These are phyloP conservation scores for Oenanthe oenanthe DNA, from an alignment of 2,113 vertebrate genomes.

Conservation along the genomic window DNA sequence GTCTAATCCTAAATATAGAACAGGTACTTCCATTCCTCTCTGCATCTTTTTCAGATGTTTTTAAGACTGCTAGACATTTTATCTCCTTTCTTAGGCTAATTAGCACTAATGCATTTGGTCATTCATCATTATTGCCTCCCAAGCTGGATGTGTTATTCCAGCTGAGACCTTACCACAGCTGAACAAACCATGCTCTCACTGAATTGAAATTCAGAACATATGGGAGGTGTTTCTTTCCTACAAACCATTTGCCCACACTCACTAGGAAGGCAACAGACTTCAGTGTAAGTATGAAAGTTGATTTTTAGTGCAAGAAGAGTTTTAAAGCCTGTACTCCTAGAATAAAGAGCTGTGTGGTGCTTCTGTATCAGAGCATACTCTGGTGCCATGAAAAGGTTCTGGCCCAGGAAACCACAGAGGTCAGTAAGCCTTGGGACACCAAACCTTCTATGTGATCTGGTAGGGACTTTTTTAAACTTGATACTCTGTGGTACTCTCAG, in stretches of 20 bases:
- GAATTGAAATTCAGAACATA: not conserved
- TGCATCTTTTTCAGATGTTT: not conserved
- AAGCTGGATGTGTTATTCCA: not conserved
- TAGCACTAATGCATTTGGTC: not conserved
- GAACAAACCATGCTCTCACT: not conserved
- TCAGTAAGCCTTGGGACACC: not conserved
- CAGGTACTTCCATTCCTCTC: not conserved
- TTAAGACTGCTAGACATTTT: accelerated
- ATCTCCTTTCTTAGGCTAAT: not conserved
- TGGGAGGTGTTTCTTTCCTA: conserved; percentile 5
- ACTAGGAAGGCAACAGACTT: not conserved
- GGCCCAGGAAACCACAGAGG: not conserved
- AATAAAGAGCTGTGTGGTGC: not conserved
- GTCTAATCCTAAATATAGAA: not conserved
- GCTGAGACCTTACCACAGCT: not conserved
- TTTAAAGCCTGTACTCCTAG: not conserved
- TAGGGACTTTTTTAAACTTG: not conserved
- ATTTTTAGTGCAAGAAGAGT: not conserved
- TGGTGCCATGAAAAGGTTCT: not conserved
- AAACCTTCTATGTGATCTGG: not conserved
- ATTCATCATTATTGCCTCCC: not conserved
- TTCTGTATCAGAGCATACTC: not conserved
- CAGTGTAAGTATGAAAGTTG: not conserved
- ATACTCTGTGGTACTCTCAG: not conserved
- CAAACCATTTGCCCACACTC: not conserved